Evolutionary conservation across 92 coral and sea anemone species (phyloP), one percentile per base, ranked within the genome.

Genomic region (Galaxea fascicularis): DNA sequence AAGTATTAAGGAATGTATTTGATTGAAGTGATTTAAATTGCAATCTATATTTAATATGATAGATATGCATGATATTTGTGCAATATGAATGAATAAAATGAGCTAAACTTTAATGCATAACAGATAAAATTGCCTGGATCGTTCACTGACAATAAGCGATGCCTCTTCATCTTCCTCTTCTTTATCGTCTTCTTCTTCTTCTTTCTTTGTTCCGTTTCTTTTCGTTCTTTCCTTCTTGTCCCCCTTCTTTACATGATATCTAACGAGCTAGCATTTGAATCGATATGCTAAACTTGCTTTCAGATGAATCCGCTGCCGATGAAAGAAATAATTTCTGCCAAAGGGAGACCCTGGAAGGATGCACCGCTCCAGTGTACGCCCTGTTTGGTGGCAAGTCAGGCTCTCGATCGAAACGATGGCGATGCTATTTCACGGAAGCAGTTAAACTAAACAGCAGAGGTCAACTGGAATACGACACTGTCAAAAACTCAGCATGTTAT

Each of bases 381-480:
- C 20, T 76, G 69, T 76, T 76, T 21, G 80, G 30, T 45, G 69
- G 69, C 25, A 44, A 35, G 0, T 0, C 29, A 58, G 13, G 6
- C 22, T 6, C n/a, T 21, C 30, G 35, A 22, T 24, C 29, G 26
- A 76, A 58, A 53, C 39, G 28, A 76, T 76, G 80, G 80, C 24
- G 80, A 6, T 76, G 80, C 45, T 76, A 59, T 68, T 76, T 76
- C 18, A 1, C 30, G 0, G 68, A 76, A 1, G 80, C 80, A 5
- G 16, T 76, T 13, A 57, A 1, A 41, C n/a, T 21, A 0, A 65
- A 76, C 17, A 16, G 1, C 22, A 10, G 9, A 25, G 80, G 80
- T 57, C 80, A 57, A n/a, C 15, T 14, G 22, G 69, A 16, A 29
- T 76, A 76, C 39, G 69, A 58, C 69, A 18, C 9, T 39, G 53